phyloP scores from a whole-genome alignment of 2,797 vertebrate species.

The Sardinella longiceps region DNA sequence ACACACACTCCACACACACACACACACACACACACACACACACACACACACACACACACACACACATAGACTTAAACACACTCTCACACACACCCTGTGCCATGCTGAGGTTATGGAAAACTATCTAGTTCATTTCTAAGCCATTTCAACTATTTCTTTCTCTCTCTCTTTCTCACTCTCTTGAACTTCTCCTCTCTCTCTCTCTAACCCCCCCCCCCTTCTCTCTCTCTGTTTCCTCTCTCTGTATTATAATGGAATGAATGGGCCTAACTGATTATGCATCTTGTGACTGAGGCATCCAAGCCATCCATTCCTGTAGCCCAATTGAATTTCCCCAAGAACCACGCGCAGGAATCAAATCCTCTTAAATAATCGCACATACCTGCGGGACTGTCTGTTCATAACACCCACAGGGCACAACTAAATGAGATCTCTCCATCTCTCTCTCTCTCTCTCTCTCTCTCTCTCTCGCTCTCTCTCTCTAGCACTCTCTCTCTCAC shows the following conservation, averaged over 20 bases:
- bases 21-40: too few species aligned
- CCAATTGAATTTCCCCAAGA: background rate
- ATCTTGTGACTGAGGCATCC: constrained; percentile 5
- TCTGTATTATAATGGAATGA: constrained; percentile 6
- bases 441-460: background rate
- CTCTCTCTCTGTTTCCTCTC: background rate
- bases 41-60: too few species aligned
- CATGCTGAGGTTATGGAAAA: background rate
- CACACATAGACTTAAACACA: too few species aligned
- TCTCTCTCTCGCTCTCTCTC: too few species aligned
- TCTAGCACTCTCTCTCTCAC: background rate
- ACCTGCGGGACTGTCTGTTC: constrained; percentile 19
- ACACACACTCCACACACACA: too few species aligned
- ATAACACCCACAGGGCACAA: constrained; percentile 21
- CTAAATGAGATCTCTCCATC: constrained; percentile 12
- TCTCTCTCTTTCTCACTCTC: background rate
- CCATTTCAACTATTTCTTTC: background rate
- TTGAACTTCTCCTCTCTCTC: background rate
- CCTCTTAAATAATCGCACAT: constrained; percentile 18
- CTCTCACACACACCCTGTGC: too few species aligned
- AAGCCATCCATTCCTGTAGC: background rate
- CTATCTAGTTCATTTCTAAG: background rate
- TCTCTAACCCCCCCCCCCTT: too few species aligned
- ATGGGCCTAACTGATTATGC: constrained; percentile 19
- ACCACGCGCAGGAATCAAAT: background rate